phyloP scores from a whole-genome alignment of 2,113 vertebrate genomes.

The Antigone vipio region DNA sequence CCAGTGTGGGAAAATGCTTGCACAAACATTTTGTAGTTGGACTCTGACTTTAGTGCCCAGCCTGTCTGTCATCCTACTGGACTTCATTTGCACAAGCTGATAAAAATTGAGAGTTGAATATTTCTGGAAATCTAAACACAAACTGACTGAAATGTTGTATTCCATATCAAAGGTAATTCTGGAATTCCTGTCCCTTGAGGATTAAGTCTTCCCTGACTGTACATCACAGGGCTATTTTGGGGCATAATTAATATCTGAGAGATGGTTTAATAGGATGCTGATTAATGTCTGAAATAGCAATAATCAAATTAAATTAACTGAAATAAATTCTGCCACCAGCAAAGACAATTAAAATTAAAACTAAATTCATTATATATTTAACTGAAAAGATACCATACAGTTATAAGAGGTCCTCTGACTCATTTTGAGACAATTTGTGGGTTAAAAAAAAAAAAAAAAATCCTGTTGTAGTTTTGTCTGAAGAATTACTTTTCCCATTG shows the following conservation, averaged over 20 bases:
- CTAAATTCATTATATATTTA: not conserved
- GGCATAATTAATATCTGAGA: not conserved
- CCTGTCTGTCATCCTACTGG: not conserved
- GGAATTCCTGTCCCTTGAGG: not conserved
- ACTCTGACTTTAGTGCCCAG: not conserved
- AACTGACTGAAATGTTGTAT: not conserved
- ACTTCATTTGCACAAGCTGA: not conserved
- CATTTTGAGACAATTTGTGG: not conserved
- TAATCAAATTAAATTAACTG: conserved; percentile 35
- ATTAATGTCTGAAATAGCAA: conserved; percentile 25
- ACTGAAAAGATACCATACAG: not conserved
- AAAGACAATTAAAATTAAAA: conserved; percentile 38
- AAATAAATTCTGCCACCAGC: conserved; percentile 36
- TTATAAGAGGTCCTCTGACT: not conserved
- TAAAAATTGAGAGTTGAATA: not conserved
- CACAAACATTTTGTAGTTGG: not conserved
- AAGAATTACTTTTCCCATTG: not conserved
- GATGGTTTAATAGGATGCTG: conserved; percentile 15
- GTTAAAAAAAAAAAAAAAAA: not conserved
- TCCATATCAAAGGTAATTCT: not conserved
- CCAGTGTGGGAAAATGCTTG: not conserved
- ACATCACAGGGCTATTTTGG: not conserved
- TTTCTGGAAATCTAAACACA: not conserved
- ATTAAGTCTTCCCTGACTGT: not conserved
- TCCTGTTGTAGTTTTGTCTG: not conserved